phyloP scores from a whole-genome alignment of 30 jellyfish, hydroid and myxozoan genomes.

The Aurelia aurita complex sp. Pacific region DNA sequence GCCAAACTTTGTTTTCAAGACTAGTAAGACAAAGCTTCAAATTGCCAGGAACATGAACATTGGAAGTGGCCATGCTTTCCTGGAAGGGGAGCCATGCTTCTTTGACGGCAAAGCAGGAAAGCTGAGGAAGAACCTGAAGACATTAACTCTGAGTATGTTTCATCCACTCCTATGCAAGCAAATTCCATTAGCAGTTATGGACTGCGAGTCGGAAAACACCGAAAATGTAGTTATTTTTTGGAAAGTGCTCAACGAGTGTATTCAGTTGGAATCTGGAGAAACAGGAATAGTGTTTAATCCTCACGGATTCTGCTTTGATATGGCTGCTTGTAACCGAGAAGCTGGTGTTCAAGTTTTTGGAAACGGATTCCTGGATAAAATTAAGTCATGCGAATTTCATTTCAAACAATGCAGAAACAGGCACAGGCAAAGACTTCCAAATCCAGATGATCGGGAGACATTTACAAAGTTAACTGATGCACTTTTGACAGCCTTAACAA shows the following conservation, averaged over 20 bases:
- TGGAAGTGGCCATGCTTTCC: slow-evolving; percentile 11
- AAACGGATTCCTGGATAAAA: too few relatives aligned
- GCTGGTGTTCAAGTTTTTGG: too few relatives aligned
- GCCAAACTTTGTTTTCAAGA: slow-evolving; percentile 10
- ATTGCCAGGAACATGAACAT: slow-evolving; percentile 6
- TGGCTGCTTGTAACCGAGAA: too few relatives aligned
- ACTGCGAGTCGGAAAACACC: background rate
- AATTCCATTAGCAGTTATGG: slow-evolving; percentile 1
- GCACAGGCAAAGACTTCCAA: too few relatives aligned
- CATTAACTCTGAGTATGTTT: slow-evolving; percentile 5
- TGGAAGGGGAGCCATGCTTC: slow-evolving; percentile 10
- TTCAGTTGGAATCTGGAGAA: too few relatives aligned
- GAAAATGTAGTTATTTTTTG: too few relatives aligned
- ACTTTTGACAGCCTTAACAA: slow-evolving; percentile 3
- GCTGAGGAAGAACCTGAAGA: slow-evolving; percentile 5
- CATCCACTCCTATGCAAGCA: slow-evolving; percentile 6
- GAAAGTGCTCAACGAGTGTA: too few relatives aligned
- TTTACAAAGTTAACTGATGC: background rate
- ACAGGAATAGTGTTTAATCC: too few relatives aligned
- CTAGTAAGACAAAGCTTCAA: slow-evolving; percentile 7
- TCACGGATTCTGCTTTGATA: too few relatives aligned
- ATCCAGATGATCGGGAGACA: background rate
- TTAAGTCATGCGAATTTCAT: too few relatives aligned
- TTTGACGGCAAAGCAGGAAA: slow-evolving; percentile 15
- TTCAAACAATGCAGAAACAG: too few relatives aligned